Base-by-base conservation (phyloP, 1,140 invertebrate species). In the Drosophila gunungcola region DNA sequence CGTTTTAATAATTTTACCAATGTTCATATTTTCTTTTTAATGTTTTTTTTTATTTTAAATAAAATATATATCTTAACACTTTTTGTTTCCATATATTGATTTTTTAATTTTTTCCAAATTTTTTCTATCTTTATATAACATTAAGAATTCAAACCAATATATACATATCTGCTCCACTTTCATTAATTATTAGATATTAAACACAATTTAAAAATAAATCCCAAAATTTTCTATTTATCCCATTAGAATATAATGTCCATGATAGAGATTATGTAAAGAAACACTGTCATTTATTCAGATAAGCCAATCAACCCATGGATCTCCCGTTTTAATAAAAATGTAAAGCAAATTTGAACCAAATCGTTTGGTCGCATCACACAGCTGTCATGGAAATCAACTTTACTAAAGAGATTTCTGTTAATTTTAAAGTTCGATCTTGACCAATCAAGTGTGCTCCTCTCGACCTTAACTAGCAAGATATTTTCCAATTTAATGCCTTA, bases 401-500 rank as follows among this genome's bases (percentile, higher is more conserved):
- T 41, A 49, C 65, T 57, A 42, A 57, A 70, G n/a, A 27, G 42
- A 70, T 49, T 70, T 49, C 11, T 3, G 27, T 16, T 36, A 16
- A 42, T 49, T 48, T 54, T 41, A 27, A 13, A 12, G 61, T 32
- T 56, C 41, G 12, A 25, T 48, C 48, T 75, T 56, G 42, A 36
- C 73, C 51, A 46, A 75, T 57, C 52, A 27, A 52, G 46, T 11
- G 39, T 34, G 21, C 32, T 48, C 16, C 38, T 62, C 43, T 48
- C n/a, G 41, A 16, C 64, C 64, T 45, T 32, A 49, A 42, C 68
- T 46, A 43, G 42, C 45, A 21, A 70, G 42, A 29, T 57, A 68
- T 57, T 70, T 48, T 73, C 29, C 42, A 61, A 60, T 77, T 73
- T 69, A 25, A 67, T 64, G 78, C 62, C 42, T 60, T 77, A 88